A percentile compares a stretch with the other conserved stretches of the same genome.
Evolutionary conservation across 2,113 vertebrate species (phyloP).

Genomic region (Cryptoleucopteryx plumbea): DNA sequence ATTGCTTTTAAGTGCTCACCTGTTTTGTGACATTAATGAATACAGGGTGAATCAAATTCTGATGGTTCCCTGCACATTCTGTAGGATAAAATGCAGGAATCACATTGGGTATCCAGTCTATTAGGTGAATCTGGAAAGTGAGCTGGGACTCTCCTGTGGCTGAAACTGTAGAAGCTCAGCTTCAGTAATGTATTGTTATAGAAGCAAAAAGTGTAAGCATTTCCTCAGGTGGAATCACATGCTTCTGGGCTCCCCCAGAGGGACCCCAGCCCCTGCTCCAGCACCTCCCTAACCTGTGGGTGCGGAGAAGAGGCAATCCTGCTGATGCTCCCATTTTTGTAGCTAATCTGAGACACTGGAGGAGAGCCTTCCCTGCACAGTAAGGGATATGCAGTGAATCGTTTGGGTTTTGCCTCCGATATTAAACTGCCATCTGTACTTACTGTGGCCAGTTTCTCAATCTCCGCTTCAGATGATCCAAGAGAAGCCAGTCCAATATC

Average conservation of each 20-base stretch:
- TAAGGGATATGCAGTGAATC: neutral
- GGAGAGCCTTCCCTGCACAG: neutral
- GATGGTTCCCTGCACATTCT: neutral
- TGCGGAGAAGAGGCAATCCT: neutral
- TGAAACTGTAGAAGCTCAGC: neutral
- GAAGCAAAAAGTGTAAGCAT: neutral
- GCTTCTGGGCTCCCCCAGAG: neutral
- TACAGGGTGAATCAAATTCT: neutral
- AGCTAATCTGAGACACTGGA: neutral
- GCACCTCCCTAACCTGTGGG: neutral
- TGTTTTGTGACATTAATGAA: neutral
- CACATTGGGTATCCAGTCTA: neutral
- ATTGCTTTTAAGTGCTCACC: neutral
- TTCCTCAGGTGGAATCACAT: neutral
- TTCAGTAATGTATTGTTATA: neutral
- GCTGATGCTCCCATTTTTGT: neutral
- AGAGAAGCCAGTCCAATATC: slow-evolving; percentile 85
- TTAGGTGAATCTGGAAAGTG: neutral
- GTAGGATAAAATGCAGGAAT: neutral
- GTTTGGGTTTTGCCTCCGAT: neutral
- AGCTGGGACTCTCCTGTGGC: neutral
- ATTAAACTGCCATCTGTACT: slow-evolving; percentile 31
- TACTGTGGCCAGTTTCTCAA: slow-evolving; percentile 86
- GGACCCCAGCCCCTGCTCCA: neutral
- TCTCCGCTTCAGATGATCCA: slow-evolving; percentile 82